Evolutionary conservation across 2,113 vertebrate genomes (phyloP).

Genomic region (Saimiri boliviensis): DNA sequence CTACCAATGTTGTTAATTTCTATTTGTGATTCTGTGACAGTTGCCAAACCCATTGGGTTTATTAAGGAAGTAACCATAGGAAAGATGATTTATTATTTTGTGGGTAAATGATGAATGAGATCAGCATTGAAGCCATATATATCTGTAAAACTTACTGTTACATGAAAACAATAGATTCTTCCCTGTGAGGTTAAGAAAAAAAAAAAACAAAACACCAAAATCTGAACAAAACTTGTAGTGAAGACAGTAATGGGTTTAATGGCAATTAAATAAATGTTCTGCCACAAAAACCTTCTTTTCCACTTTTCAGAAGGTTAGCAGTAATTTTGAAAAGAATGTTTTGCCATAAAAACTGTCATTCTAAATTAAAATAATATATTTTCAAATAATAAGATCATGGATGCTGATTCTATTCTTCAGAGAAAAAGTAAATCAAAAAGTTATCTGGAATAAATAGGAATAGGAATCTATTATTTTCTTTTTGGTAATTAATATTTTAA

Average conservation of each 20-base stretch:
- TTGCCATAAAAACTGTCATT: not conserved
- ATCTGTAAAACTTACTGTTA: conserved; percentile 7
- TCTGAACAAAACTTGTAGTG: not conserved
- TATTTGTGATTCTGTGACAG: not conserved
- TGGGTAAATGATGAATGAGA: not conserved
- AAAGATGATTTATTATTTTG: conserved; percentile 47
- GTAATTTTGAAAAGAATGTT: not conserved
- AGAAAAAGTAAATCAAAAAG: not conserved
- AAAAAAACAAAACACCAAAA: not conserved
- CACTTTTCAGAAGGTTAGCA: not conserved
- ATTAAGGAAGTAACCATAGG: not conserved
- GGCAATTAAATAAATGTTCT: not conserved
- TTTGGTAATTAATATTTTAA: not conserved
- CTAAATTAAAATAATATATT: not conserved
- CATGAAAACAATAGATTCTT: not conserved
- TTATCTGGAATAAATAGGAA: no score
- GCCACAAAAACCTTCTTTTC: not conserved
- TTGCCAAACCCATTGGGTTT: conserved; percentile 8
- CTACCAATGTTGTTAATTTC: not conserved
- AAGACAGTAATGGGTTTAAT: not conserved
- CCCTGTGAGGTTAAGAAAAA: not conserved
- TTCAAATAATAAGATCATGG: not conserved
- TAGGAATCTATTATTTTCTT: not conserved
- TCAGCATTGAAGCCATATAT: not conserved
- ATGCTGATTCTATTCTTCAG: not conserved